phyloP scores from a whole-genome alignment of 1,140 invertebrate species.

The Monomorium pharaonis region DNA sequence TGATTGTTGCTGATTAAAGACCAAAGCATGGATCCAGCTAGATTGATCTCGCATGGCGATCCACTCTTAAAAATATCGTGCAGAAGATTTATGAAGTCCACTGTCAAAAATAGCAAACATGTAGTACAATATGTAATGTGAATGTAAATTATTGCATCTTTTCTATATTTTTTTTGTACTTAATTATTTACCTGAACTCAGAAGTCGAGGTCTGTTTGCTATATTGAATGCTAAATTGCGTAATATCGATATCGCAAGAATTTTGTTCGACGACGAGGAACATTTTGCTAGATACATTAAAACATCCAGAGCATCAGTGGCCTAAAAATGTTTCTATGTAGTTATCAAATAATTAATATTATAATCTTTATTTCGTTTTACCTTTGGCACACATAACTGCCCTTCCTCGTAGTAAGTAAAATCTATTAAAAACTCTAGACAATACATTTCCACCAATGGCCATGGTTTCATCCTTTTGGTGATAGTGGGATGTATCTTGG shows the following conservation, averaged over 20 bases:
- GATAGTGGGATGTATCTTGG: slow-evolving; percentile 78
- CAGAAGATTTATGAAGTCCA: slow-evolving; percentile 80
- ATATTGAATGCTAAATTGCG: slow-evolving; percentile 80
- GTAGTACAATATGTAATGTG: background rate
- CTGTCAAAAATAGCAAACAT: slow-evolving; percentile 62
- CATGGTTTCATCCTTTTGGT: slow-evolving; percentile 79
- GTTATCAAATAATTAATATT: slow-evolving; percentile 1
- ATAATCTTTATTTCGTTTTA: slow-evolving; percentile 59
- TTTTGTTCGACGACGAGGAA: slow-evolving; percentile 69
- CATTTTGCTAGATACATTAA: slow-evolving; percentile 77
- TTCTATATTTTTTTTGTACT: background rate
- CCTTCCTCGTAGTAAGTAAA: slow-evolving; percentile 83
- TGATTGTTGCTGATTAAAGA: slow-evolving; percentile 81
- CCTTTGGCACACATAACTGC: slow-evolving; percentile 81
- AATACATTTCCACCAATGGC: slow-evolving; percentile 80
- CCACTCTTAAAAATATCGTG: slow-evolving; percentile 76
- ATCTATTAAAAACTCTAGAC: slow-evolving; percentile 82
- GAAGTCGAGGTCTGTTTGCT: slow-evolving; percentile 77
- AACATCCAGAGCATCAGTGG: slow-evolving; percentile 78
- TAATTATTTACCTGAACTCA: slow-evolving; percentile 75
- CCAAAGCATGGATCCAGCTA: slow-evolving; percentile 79
- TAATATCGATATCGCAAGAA: slow-evolving; percentile 79
- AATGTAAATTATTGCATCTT: background rate
- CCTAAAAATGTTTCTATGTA: slow-evolving; percentile 64
- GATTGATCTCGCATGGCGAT: slow-evolving; percentile 74